Percentiles rank a stretch among this genome's conserved stretches.
Evolutionary conservation across 2,797 vertebrate genomes (phyloP).

Genomic region (Etheostoma nigrum): DNA sequence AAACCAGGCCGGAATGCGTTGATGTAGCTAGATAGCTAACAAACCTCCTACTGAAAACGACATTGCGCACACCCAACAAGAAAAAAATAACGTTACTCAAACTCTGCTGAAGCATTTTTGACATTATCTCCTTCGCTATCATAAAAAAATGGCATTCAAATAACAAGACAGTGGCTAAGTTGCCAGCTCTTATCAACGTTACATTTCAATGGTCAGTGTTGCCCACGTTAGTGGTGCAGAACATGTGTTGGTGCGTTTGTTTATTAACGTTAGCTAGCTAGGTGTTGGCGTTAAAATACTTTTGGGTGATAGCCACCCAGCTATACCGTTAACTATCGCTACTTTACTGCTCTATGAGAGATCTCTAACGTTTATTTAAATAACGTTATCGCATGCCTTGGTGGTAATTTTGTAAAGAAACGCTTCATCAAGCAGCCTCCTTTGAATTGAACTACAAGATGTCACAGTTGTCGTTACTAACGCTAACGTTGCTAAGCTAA

Average conservation of each 20-base stretch:
- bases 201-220: neutral
- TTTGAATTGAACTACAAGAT: neutral
- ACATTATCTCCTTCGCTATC: accelerated
- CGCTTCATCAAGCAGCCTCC: accelerated
- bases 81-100: neutral
- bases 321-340: neutral
- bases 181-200: neutral
- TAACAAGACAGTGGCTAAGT: neutral
- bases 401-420: accelerated
- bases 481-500: neutral
- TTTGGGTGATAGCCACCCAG: too few relatives aligned
- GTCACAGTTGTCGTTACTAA: neutral
- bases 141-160: neutral
- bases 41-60: neutral
- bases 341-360: neutral
- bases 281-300: neutral
- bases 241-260: slow-evolving; percentile 1
- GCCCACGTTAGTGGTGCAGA: neutral
- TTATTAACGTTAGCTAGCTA: neutral
- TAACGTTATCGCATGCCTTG: too few relatives aligned
- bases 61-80: too few relatives aligned
- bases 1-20: neutral
- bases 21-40: slow-evolving; percentile 2
- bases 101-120: neutral
- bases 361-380: accelerated